Evolutionary conservation across 2,888 invertebrate genomes (phyloP), one percentile per base, ranked within the genome.

Genomic region (Ypsolopha sequella): DNA sequence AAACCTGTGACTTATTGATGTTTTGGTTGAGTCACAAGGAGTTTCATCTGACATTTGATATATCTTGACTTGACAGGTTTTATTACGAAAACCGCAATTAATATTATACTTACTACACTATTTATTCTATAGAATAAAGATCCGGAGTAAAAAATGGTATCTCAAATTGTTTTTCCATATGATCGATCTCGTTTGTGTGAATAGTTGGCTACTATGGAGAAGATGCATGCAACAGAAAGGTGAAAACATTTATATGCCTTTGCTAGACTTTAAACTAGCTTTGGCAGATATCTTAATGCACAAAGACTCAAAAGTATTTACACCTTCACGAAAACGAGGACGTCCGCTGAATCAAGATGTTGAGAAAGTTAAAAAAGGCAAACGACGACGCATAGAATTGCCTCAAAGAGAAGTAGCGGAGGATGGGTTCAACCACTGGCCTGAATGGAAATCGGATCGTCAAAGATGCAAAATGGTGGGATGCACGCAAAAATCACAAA

Each of bases 371-470:
- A 39, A 39, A 39, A 39, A 39, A 39, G 6, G 39, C 11, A 39
- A 39, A 11, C 11, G 39, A 7, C n/a, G 35, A 46, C 39, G 39
- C 39, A 39, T 39, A 39, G 50, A 50, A 35, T 10, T 50, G 43
- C 50, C 50, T 43, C 49, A 38, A 38, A 24, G 38, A 10, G 49
- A 49, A 49, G 49, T 49, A 13, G 36, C 49, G n/a, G 39, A 24
- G 24, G 49, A 49, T 11, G 36, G 49, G 13, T 49, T 49, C 49
- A 39, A 49, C 36, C 49, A 49, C 49, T 39, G 38, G 49, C 49
- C 49, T 8, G 11, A 24, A 9, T 49, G 49, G 49, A 36, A 13
- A 39, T 11, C 24, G 11, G 49, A 49, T 49, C 49, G 49, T 7
- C 39, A 49, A 49, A 49, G 49, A 24, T 49, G 49, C 14, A 49